Evolutionary conservation across 1,140 invertebrate species (phyloP).

Genomic region (Euwallacea similis): DNA sequence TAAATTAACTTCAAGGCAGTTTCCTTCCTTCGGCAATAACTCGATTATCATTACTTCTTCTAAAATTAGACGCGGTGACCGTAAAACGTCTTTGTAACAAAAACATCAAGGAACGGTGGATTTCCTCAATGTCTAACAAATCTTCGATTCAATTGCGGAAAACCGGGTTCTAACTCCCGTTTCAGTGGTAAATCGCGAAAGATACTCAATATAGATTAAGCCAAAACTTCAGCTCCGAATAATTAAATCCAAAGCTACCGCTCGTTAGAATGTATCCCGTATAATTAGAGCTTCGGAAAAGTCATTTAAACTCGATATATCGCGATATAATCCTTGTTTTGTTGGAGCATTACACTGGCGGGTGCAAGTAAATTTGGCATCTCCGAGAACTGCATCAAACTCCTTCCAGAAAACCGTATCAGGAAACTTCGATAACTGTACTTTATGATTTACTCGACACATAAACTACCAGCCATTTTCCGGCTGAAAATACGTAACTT

Average conservation of each 20-base stretch:
- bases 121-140: background rate
- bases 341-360: background rate
- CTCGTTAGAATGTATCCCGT: conserved; percentile 15
- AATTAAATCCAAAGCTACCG: conserved; percentile 17
- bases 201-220: conserved; percentile 26
- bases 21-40: background rate
- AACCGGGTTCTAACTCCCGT: conserved; percentile 2
- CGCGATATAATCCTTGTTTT: background rate
- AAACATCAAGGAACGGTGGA: too few relatives aligned
- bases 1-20: background rate
- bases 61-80: too few relatives aligned
- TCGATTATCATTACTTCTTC: too few relatives aligned
- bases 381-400: conserved; percentile 10
- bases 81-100: too few relatives aligned
- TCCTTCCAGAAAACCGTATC: conserved; percentile 9
- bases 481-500: conserved; percentile 27
- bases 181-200: conserved; percentile 7
- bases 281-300: conserved; percentile 16
- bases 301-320: conserved; percentile 2
- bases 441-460: conserved; percentile 31
- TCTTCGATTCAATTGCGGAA: conserved; percentile 9
- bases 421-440: conserved; percentile 29
- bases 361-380: too few relatives aligned
- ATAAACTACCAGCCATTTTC: conserved; percentile 31
- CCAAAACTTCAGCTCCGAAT: conserved; percentile 11